Evolutionary conservation across 2,797 vertebrate species (phyloP), one percentile per base, ranked within the genome.

Genomic region (Ambastaia sidthimunki): DNA sequence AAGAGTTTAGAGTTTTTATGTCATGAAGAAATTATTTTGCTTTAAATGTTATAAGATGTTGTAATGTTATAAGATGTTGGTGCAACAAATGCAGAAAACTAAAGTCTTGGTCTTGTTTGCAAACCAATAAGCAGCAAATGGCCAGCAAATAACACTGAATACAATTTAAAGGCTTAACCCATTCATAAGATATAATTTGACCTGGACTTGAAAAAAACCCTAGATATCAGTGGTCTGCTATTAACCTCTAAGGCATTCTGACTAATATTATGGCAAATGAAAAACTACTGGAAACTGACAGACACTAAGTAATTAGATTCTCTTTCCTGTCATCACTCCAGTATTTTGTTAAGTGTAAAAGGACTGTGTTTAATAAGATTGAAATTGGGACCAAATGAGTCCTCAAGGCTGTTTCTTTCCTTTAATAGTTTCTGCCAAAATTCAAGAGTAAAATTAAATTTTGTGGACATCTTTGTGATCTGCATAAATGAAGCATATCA

Each of bases 231-330:
- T 7, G 55, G 55, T n/a, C 41, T 21, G 37, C 25, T 50, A 52
- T 70, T 62, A 78, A 78, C 67, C 66, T 78, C 75, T 48, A 18
- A 70, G 67, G 70, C 76, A 52, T 44, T 62, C 62, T 44, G 31
- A 9, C 55, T 28, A 50, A 23, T 71, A 78, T 78, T 60, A 34
- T 62, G 67, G 70, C 67, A 52, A 62, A 78, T 70, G 67, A 18
- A 78, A n/a, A 70, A 60, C 18, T 60, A 37, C 67, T 70, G 76
- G 23, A 78, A 70, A 48, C 55, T 50, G 67, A 62, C 67, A 78
- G 55, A 76, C 23, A 66, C 48, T 52, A 34, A 78, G 67, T 78
- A 78, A 78, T 78, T 78, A 37, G 44, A 78, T 70, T 70, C 41
- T 70, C 55, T 62, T 60, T 78, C 55, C 76, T 48, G 66, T 78